Base-by-base conservation (phyloP, 2,888 invertebrate species). In the Abrostola tripartita region DNA sequence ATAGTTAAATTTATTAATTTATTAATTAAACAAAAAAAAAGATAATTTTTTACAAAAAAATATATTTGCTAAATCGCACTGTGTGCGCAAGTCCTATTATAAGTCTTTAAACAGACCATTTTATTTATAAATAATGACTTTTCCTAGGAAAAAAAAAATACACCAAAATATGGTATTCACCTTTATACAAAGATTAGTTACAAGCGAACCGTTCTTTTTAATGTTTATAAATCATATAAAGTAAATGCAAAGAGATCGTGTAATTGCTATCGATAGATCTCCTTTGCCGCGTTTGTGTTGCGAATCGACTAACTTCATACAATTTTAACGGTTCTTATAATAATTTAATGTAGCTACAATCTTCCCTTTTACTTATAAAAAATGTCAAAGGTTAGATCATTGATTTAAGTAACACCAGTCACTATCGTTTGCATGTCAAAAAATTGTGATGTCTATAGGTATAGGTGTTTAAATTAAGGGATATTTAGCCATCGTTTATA, bases 31-130 rank as follows among this genome's bases (percentile, higher is more conserved):
- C 73, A 72, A 73, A 71, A 76, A 74, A 70, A 72, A 74, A 74
- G 81, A 81, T 74, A 68, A 59, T 69, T 73, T 75, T 71, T 72
- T 79, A 79, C 80, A 81, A 75, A 81, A 79, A 71, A 81, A 76
- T 71, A 76, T 77, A 73, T 72, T 68, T 47, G 61, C 75, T 74
- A 79, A 75, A 76, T 79, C 76, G 74, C 74, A 74, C 80, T 68
- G 82, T 74, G 82, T 81, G 80, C 80, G 81, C 68, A 78, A 76
- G 64, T 69, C 53, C 72, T 77, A 79, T 77, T 79, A 76, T 70
- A 68, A 87, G 90, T 90, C 91, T 89, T 90, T 89, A 91, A 92
- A 92, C 91, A 90, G 91, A 91, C 92, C 86, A 80, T 76, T 77
- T 74, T 81, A 81, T 84, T 85, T 84, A 88, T 85, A 88, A 84